Evolutionary conservation across 1,140 invertebrate genomes (phyloP).

Genomic region (Drosophila littoralis): DNA sequence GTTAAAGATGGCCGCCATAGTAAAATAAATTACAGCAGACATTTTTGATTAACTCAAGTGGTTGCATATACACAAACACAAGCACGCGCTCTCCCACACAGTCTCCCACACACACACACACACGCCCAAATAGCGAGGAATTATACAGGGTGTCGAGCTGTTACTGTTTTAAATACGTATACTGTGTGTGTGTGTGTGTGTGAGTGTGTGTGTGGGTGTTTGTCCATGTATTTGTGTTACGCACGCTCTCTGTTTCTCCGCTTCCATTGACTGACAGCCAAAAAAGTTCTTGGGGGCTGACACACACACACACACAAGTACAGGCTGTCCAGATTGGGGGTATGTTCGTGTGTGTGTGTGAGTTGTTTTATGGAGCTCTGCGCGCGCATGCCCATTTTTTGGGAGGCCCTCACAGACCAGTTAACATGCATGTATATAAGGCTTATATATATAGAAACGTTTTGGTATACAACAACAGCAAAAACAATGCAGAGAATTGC

Average conservation of each 20-base stretch:
- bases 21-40: constrained; percentile 83
- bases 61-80: constrained; percentile 68
- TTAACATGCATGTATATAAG: constrained; percentile 33
- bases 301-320: constrained; percentile 23
- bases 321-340: constrained; percentile 59
- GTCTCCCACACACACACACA: constrained; percentile 21
- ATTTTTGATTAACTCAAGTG: constrained; percentile 83
- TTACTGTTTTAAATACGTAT: constrained; percentile 33
- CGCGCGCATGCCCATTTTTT: constrained; percentile 73
- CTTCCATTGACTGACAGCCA: constrained; percentile 82
- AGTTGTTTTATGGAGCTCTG: constrained; percentile 74
- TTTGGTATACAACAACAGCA: constrained; percentile 71
- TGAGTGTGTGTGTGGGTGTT: neutral
- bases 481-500: neutral
- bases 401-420: constrained; percentile 22
- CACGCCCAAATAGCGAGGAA: constrained; percentile 11
- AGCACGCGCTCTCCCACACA: constrained; percentile 1
- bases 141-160: constrained; percentile 62
- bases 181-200: constrained; percentile 6
- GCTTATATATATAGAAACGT: constrained; percentile 66
- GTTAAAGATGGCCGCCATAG: constrained; percentile 79
- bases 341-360: constrained; percentile 54
- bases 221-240: constrained; percentile 47
- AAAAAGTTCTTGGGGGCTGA: constrained; percentile 79
- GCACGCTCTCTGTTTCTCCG: constrained; percentile 59